Evolutionary conservation across 2,888 invertebrate species (phyloP), one percentile per base, ranked within the genome.

Genomic region (Callimorpha dominula): DNA sequence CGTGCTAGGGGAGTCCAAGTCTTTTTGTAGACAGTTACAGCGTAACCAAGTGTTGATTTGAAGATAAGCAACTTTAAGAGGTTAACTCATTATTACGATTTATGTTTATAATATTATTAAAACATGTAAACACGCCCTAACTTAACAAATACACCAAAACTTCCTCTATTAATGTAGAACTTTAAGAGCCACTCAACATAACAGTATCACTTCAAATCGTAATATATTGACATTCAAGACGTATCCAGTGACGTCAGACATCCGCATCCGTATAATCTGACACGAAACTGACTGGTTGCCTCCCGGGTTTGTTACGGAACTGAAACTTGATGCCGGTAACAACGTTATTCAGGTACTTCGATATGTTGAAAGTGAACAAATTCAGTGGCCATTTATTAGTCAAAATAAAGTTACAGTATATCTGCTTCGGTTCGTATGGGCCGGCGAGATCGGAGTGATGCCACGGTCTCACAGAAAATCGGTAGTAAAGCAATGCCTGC

Each of bases 261-360:
- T 72, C 50, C 54, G 50, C 62, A 66, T 67, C 70, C 62, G 15
- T 9, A 62, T 76, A 76, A 76, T 76, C 80, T 64, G 84, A 82
- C 82, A 52, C 43, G 54, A 60, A 76, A 81, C 72, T 81, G 81
- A 81, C 83, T 76, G 64, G 62, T 49, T 17, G 71, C 63, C 80
- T 50, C 68, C 43, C 43, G 66, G 74, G 74, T 63, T 68, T 43
- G 74, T 72, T 73, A 63, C 80, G 52, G 20, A 73, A 49, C 60
- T 73, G 31, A 72, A 67, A 68, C 60, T 71, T 63, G 65, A 50
- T 52, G 46, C 17, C 71, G 68, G 70, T 70, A 68, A 73, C 65
- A 70, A 65, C 65, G 17, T 42, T 54, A 65, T 57, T 54, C 14
- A 20, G 42, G 15, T 40, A 64, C 14, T 40, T 63, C 4, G 9